Base-by-base conservation (phyloP, 2,797 vertebrate genomes). In the Sebastes kiyomatsui region DNA sequence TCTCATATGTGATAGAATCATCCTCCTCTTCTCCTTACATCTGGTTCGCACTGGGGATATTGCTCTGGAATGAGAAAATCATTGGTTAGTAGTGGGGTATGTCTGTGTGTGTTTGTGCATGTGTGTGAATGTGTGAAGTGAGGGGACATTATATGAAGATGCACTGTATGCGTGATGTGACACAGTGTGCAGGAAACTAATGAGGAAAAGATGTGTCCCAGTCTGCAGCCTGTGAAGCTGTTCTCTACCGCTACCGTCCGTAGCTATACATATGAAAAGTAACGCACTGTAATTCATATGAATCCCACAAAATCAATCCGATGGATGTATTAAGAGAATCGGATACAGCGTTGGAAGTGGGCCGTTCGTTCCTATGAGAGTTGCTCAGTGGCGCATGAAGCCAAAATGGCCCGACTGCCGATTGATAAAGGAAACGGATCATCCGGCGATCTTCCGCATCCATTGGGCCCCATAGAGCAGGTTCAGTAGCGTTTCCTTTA, bases 1-100 rank as follows among this genome's bases (percentile, higher is more conserved):
- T 93, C 87, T 93, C 75, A 82, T 89, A 88, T 84, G 80, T 85
- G 88, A 94, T 87, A 81, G 80, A 90, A 91, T 86, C 89, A 72
- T 88, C 76, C 74, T 85, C 68, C 73, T 73, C 68, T 75, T 80
- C 83, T 87, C 84, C 84, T 90, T 83, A 88, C 84, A 87, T 93
- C 88, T 92, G 87, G 10, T 73, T 90, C 80, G 77, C 10, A 60
- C 77, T 4, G 67, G 80, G 82, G 85, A 91, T 87, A 90, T 91
- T 87, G 86, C 88, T 80, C 35, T 60, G 59, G 87, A 91, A 91
- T 89, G 88, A 92, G 78, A 90, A 91, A 90, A 87, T 81, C 86
- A 87, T 81, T 72, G 72, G 77, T 80, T 76, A 67, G 54, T 27
- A 68, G 75, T 38, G 20, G 62, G 72, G 20, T 72, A 8, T 75